A percentile compares a stretch with the other conserved stretches of the same genome.
phyloP scores from a whole-genome alignment of 2,797 vertebrate species.

The Anableps anableps region DNA sequence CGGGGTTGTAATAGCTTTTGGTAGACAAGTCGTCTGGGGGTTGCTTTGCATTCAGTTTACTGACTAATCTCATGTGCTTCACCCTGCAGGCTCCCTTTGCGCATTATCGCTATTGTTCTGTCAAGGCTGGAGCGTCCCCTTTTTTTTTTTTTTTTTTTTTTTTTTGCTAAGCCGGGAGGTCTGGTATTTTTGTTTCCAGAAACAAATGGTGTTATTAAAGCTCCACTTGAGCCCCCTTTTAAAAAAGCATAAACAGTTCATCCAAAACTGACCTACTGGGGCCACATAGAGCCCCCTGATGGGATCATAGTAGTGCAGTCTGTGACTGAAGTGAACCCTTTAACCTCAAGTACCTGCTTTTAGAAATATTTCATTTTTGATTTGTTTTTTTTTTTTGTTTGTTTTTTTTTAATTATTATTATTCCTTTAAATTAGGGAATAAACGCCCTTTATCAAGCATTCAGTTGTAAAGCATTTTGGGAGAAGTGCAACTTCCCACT shows the following conservation, averaged over 20 bases:
- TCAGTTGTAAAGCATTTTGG: neutral
- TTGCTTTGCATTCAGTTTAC: neutral
- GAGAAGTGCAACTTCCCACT: neutral
- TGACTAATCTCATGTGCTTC: conserved; percentile 20
- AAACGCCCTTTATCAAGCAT: too few species aligned
- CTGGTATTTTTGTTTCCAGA: conserved; percentile 29
- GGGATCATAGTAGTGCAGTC: neutral
- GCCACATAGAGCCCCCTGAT: neutral
- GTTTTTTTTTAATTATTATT: too few species aligned
- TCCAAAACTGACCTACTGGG: neutral
- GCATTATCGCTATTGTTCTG: conserved; percentile 55
- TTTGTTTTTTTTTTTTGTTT: too few species aligned
- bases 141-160: neutral
- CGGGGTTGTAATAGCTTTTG: neutral
- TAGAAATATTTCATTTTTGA: neutral
- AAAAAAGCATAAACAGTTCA: neutral
- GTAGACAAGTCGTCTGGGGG: fast-evolving
- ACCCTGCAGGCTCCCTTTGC: neutral
- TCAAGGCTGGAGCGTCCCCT: conserved; percentile 45
- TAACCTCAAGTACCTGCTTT: neutral
- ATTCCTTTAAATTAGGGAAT: neutral
- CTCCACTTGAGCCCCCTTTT: conserved; percentile 5
- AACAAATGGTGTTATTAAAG: conserved; percentile 41
- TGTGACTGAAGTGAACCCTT: neutral
- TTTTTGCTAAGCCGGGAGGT: conserved; percentile 27